Evolutionary conservation across 2,888 invertebrate species (phyloP).

Genomic region (Dendrolimus pini): DNA sequence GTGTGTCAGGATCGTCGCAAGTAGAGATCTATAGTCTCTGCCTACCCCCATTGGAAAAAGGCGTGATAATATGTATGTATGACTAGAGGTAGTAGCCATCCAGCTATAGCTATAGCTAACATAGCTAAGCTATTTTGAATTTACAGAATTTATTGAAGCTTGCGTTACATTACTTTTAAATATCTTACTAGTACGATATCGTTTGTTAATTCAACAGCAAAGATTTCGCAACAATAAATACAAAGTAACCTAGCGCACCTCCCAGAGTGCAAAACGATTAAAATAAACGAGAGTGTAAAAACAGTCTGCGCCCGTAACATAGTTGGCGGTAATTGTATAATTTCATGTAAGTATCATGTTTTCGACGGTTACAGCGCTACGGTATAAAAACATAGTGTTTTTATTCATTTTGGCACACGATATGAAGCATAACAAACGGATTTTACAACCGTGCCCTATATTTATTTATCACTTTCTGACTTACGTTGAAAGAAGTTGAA

Average conservation of each 20-base stretch:
- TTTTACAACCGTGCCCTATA: conserved; percentile 41
- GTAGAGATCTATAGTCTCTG: too few relatives aligned
- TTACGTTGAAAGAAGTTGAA: too few relatives aligned
- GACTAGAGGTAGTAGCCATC: too few relatives aligned
- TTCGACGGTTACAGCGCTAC: conserved; percentile 5
- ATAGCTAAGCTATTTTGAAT: too few relatives aligned
- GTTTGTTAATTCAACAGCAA: too few relatives aligned
- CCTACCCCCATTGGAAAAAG: too few relatives aligned
- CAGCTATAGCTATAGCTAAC: too few relatives aligned
- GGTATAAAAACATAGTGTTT: conserved; percentile 9
- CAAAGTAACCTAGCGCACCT: neutral
- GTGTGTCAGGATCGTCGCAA: too few relatives aligned
- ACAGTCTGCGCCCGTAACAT: conserved; percentile 1
- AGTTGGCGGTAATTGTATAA: conserved; percentile 1
- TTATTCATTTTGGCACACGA: conserved; percentile 43
- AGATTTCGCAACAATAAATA: neutral
- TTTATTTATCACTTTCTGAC: conserved; percentile 40
- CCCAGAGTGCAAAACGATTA: neutral
- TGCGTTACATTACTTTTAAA: too few relatives aligned
- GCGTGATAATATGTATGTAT: too few relatives aligned
- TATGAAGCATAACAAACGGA: conserved; percentile 33
- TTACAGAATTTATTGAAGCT: too few relatives aligned
- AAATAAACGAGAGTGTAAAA: neutral
- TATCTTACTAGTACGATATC: too few relatives aligned
- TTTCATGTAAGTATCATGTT: conserved; percentile 7